Percentiles rank a stretch among this genome's conserved stretches.
These are phyloP conservation scores for Hepsetus odoe DNA, from an alignment of 2,113 vertebrate genomes.

Conservation along the genomic window DNA sequence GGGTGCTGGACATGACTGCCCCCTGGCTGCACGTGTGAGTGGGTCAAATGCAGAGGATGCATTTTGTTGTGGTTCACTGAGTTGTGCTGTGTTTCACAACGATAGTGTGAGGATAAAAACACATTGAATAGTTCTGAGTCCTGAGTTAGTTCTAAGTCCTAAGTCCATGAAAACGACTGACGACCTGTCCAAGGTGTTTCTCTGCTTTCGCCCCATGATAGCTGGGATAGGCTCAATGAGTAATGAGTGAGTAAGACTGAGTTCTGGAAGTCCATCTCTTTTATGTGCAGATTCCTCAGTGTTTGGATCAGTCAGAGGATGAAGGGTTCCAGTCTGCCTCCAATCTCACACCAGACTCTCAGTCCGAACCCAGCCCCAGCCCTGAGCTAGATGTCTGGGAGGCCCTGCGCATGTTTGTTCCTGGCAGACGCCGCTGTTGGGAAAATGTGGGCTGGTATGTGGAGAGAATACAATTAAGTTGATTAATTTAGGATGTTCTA, in stretches of 20 bases:
- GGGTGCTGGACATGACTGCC: too few relatives aligned
- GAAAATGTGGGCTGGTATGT: constrained; percentile 95
- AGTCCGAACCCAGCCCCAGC: constrained; percentile 85
- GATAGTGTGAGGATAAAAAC: too few relatives aligned
- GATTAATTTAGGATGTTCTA: too few relatives aligned
- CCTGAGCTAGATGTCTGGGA: constrained; percentile 93
- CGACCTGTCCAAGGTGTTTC: not conserved
- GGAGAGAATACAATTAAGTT: not conserved
- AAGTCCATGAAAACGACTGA: too few relatives aligned
- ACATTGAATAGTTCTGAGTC: too few relatives aligned
- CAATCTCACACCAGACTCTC: constrained; percentile 96
- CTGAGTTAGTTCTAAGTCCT: too few relatives aligned
- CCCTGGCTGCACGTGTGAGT: too few relatives aligned
- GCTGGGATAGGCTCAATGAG: too few relatives aligned
- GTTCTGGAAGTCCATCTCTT: not conserved
- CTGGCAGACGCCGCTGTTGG: constrained; percentile 89
- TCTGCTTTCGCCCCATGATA: too few relatives aligned
- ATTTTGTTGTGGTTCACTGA: too few relatives aligned
- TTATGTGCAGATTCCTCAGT: constrained; percentile 83
- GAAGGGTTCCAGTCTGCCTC: constrained; percentile 97
- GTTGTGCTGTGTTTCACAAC: too few relatives aligned
- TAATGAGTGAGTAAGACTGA: not conserved
- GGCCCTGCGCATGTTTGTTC: constrained; percentile 83
- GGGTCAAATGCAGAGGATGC: too few relatives aligned
- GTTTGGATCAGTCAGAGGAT: constrained; percentile 93